Conservation (phyloP, 2,797 vertebrate species). For the Mycteria americana region DNA sequence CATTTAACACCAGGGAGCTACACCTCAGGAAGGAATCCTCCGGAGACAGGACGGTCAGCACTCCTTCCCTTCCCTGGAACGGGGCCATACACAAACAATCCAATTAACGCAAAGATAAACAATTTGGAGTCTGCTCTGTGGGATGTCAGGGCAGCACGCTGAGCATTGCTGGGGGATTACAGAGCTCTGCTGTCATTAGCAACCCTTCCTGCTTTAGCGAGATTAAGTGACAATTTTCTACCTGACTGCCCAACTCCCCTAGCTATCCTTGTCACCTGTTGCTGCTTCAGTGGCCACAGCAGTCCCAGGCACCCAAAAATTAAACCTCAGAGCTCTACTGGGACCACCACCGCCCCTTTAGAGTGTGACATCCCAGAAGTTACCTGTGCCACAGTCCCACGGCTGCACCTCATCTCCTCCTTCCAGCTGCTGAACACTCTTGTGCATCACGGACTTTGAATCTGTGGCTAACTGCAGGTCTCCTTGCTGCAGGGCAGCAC, state of each 20-base stretch:
- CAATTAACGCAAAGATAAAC: neutral
- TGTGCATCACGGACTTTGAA: neutral
- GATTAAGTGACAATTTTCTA: neutral
- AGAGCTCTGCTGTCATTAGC: neutral
- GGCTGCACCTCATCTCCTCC: neutral
- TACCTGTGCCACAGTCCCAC: neutral
- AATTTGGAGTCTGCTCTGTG: neutral
- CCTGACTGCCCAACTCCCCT: neutral
- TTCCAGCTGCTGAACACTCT: neutral
- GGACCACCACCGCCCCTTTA: neutral
- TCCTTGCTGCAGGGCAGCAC: neutral
- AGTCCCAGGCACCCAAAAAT: neutral
- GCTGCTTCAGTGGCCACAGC: neutral
- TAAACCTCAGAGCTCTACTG: neutral
- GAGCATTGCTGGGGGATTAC: neutral
- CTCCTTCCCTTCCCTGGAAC: neutral
- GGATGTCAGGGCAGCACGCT: neutral
- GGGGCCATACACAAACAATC: fast-evolving
- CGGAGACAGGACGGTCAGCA: fast-evolving
- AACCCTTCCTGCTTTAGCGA: neutral
- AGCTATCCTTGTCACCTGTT: neutral
- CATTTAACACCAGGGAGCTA: neutral
- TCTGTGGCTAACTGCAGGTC: neutral
- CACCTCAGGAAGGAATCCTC: neutral
- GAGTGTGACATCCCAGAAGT: neutral